Conservation (phyloP, 1,140 invertebrate species). For the Temnothorax longispinosus region DNA sequence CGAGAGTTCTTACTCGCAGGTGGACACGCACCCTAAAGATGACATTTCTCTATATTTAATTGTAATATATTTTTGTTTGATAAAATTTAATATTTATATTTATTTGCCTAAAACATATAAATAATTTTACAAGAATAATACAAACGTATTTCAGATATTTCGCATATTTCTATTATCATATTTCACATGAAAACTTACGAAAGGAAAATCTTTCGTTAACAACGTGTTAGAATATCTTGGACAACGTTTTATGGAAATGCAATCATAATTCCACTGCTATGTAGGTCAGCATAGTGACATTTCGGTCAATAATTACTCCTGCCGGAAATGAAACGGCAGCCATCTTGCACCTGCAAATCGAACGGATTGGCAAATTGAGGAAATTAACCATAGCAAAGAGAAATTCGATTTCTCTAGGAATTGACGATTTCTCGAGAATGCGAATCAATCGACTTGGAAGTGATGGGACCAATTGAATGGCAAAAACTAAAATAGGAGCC, state of each 20-base stretch:
- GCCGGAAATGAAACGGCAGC: conserved; percentile 73
- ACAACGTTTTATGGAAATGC: conserved; percentile 44
- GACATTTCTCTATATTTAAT: not conserved
- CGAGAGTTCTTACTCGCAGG: too few species aligned
- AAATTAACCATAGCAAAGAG: conserved; percentile 53
- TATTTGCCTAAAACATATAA: not conserved
- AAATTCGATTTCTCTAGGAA: conserved; percentile 66
- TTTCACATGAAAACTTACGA: not conserved
- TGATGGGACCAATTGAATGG: not conserved
- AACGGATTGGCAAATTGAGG: conserved; percentile 59
- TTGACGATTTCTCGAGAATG: conserved; percentile 35
- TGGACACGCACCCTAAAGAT: too few species aligned
- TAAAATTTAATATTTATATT: not conserved
- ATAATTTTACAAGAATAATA: not conserved
- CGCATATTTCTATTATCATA: not conserved
- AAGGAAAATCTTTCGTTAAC: not conserved
- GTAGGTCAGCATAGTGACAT: conserved; percentile 65
- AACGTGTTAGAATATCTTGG: conserved; percentile 10
- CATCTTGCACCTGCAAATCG: conserved; percentile 63
- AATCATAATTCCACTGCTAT: conserved; percentile 62
- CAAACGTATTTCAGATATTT: not conserved
- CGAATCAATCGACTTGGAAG: conserved; percentile 25
- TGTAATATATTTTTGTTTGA: not conserved
- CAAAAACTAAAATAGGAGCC: not conserved
- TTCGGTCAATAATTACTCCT: conserved; percentile 72